Conservation (phyloP, 2,113 vertebrate species). For the Myotis brandtii region DNA sequence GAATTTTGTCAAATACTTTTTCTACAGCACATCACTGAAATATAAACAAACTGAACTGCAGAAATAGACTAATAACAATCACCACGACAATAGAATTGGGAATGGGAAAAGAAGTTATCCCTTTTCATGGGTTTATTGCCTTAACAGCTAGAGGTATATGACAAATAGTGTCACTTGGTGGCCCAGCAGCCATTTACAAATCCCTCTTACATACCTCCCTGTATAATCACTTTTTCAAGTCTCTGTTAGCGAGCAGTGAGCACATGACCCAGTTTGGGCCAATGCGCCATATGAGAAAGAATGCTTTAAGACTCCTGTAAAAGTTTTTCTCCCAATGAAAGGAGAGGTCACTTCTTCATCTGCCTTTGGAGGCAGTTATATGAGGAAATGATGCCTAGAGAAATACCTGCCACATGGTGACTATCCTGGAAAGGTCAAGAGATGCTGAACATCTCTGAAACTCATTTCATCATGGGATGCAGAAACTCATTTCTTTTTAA, state of each 20-base stretch:
- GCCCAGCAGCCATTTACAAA: too few species aligned
- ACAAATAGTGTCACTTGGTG: neutral
- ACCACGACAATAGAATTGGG: neutral
- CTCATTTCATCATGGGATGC: neutral
- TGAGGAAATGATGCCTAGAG: neutral
- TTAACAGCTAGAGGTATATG: too few species aligned
- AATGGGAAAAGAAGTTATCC: neutral
- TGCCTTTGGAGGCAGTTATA: neutral
- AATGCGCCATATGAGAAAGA: neutral
- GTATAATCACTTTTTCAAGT: neutral
- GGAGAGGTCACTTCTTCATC: neutral
- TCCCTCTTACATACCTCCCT: too few species aligned
- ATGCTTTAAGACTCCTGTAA: neutral
- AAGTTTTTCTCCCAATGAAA: neutral
- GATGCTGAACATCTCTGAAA: neutral
- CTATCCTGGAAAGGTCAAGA: neutral
- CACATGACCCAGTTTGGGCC: neutral
- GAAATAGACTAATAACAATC: neutral
- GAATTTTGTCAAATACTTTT: neutral
- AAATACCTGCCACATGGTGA: neutral
- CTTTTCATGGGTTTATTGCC: neutral
- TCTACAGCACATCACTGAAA: neutral
- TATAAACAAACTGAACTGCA: neutral
- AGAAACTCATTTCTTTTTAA: too few species aligned
- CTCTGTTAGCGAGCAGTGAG: neutral